Conservation (phyloP, 2,113 vertebrate species). For the Charina bottae region DNA sequence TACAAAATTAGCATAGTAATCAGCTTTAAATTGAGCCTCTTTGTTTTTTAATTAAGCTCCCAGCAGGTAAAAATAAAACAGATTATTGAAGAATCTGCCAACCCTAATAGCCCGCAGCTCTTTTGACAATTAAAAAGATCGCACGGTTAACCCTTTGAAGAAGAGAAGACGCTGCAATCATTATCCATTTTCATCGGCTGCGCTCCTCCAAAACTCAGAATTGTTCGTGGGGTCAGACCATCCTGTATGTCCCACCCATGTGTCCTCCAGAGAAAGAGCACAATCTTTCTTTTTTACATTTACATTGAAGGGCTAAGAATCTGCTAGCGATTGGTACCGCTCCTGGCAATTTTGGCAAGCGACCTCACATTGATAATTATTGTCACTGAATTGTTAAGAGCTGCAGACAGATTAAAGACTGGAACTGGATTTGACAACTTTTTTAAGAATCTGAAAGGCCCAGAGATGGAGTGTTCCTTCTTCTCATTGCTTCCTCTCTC, state of each 20-base stretch:
- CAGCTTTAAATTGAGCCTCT: conserved; percentile 99
- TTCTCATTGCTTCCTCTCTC: neutral
- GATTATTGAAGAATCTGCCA: conserved; percentile 96
- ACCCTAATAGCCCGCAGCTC: conserved; percentile 90
- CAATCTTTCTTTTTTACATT: neutral
- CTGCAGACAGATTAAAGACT: neutral
- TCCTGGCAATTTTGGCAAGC: neutral
- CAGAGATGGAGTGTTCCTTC: neutral
- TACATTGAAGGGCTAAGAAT: neutral
- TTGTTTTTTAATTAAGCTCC: conserved; percentile 99
- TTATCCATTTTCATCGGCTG: conserved; percentile 55
- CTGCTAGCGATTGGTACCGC: too few relatives aligned
- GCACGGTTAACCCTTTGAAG: conserved; percentile 76
- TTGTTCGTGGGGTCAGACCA: conserved; percentile 2
- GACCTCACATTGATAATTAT: neutral
- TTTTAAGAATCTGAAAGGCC: neutral
- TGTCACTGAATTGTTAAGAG: neutral
- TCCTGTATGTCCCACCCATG: neutral
- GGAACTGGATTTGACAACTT: neutral
- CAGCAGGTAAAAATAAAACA: conserved; percentile 99
- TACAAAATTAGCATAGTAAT: conserved; percentile 99
- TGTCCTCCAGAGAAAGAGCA: neutral
- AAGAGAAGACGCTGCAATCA: conserved; percentile 47
- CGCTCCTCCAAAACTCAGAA: conserved; percentile 8
- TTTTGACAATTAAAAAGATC: conserved; percentile 85